Evolutionary conservation across 2,797 vertebrate species (phyloP).

Genomic region (Psittacula derbiana): DNA sequence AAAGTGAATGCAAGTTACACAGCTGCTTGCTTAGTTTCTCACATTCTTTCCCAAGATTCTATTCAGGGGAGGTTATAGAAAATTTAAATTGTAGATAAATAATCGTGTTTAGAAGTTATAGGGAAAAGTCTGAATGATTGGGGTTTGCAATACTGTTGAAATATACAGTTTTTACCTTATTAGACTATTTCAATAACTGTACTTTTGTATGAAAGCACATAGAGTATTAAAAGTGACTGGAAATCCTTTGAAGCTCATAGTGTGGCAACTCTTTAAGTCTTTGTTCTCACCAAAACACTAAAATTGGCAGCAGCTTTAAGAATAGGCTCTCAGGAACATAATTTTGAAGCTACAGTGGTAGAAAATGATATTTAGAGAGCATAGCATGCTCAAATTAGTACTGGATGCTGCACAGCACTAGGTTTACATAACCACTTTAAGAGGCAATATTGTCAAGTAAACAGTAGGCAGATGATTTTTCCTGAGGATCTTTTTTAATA

Average conservation of each 20-base stretch:
- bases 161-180: not conserved
- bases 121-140: not conserved
- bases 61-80: rapidly evolving
- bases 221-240: not conserved
- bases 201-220: not conserved
- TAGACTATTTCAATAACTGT: not conserved
- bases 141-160: not conserved
- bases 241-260: not conserved
- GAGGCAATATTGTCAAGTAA: not conserved
- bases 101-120: not conserved
- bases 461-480: not conserved
- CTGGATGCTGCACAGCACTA: not conserved
- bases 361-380: not conserved
- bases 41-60: not conserved
- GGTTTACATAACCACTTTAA: not conserved
- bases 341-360: not conserved
- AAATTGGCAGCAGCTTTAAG: not conserved
- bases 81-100: not conserved
- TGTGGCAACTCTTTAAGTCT: not conserved
- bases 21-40: not conserved
- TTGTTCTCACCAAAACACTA: not conserved
- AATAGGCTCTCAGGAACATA: not conserved
- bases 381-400: not conserved
- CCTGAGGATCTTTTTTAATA: not conserved
- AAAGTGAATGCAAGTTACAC: not conserved